phyloP scores from a whole-genome alignment of 2,888 invertebrate genomes.

The Tricholauxania praeusta region DNA sequence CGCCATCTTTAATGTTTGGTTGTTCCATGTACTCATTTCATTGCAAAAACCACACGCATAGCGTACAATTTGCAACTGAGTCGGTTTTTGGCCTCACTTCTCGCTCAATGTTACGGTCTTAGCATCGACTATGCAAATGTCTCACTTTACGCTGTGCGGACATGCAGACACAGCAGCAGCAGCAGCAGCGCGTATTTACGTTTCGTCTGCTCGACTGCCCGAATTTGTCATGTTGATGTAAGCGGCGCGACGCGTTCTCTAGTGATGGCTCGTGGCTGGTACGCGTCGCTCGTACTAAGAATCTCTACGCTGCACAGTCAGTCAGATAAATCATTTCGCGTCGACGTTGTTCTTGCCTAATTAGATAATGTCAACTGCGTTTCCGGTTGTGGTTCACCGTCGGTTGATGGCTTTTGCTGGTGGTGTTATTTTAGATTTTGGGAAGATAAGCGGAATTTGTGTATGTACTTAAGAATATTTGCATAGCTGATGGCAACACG shows the following conservation, averaged over 20 bases:
- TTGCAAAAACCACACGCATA: no score
- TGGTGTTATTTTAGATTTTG: no score
- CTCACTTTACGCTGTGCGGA: background rate
- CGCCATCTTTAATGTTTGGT: no score
- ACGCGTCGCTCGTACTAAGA: background rate
- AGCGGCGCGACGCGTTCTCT: constrained; percentile 19
- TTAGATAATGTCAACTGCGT: constrained; percentile 52
- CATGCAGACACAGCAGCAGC: background rate
- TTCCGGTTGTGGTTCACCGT: constrained; percentile 17
- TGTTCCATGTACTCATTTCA: no score
- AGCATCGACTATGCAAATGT: background rate
- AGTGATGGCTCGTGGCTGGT: background rate
- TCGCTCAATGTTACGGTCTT: no score
- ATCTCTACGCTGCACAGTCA: background rate
- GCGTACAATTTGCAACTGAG: no score
- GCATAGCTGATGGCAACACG: background rate
- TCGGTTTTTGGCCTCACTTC: no score
- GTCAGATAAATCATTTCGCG: constrained; percentile 47
- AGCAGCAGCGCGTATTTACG: background rate
- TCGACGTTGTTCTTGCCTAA: constrained; percentile 48
- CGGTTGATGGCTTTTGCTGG: background rate
- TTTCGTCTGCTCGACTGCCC: background rate
- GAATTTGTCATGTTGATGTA: constrained; percentile 45
- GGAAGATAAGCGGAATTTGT: no score
- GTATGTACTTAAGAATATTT: background rate